These are phyloP conservation scores for Latheticus oryzae DNA, from an alignment of 2,888 invertebrate species.

Conservation along the genomic window DNA sequence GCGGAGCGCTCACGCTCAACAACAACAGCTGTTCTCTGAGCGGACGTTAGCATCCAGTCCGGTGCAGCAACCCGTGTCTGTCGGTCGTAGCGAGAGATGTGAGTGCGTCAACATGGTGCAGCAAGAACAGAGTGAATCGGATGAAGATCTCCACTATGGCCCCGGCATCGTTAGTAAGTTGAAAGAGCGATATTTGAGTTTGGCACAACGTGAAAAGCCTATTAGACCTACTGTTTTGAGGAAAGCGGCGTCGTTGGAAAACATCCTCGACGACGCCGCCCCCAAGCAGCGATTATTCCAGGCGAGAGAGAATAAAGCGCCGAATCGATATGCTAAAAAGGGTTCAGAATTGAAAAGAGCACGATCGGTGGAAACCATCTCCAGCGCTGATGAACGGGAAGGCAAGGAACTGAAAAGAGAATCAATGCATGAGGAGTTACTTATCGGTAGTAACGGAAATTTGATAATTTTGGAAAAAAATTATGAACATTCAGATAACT, in stretches of 20 bases:
- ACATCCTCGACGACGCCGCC: conserved; percentile 80
- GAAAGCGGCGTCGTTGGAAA: conserved; percentile 86
- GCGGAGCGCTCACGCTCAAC: conserved; percentile 53
- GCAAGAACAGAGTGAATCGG: conserved; percentile 55
- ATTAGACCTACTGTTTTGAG: conserved; percentile 78
- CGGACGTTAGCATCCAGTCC: conserved; percentile 51
- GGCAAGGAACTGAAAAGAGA: conserved; percentile 59
- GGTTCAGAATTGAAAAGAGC: conserved; percentile 81
- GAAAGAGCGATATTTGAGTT: conserved; percentile 86
- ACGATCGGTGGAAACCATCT: conserved; percentile 85
- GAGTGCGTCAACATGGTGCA: conserved; percentile 63
- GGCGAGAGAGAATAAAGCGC: conserved; percentile 53
- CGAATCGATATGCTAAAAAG: conserved; percentile 65
- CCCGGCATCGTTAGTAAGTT: conserved; percentile 92
- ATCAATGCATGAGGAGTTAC: conserved; percentile 67
- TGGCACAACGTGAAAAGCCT: conserved; percentile 80
- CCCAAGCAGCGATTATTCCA: conserved; percentile 54
- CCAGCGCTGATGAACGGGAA: conserved; percentile 67
- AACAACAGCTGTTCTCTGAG: conserved; percentile 47
- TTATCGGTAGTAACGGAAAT: conserved; percentile 62
- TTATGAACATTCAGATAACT: conserved; percentile 45
- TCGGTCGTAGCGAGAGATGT: conserved; percentile 47
- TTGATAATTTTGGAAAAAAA: conserved; percentile 49
- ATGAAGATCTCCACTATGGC: conserved; percentile 85
- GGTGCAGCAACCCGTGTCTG: conserved; percentile 58